Base-by-base conservation (phyloP, 2,797 vertebrate genomes). In the Hapalemur alaotrensis region DNA sequence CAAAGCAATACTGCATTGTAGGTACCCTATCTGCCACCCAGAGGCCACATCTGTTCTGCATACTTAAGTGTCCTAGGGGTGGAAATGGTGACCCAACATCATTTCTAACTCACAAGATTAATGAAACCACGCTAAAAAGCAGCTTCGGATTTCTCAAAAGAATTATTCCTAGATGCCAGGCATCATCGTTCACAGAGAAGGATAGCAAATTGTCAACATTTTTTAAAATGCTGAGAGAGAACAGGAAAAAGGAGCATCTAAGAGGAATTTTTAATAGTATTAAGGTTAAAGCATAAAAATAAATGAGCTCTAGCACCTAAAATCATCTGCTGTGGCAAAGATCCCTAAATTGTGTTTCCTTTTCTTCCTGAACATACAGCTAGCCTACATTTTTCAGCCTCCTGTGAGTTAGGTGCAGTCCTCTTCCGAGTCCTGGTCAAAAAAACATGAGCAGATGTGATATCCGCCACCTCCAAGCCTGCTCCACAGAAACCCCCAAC, bases 41-140 rank as follows among this genome's bases (percentile, higher is more conserved):
- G 70, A 89, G 12, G 11, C 28, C 67, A 79, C 50, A n/a, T 83
- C 38, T 5, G 1, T 25, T 85, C 81, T 82, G 67, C 63, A 79
- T n/a, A 54, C 7, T 25, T n/a, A 67, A 95, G 65, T 59, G 38
- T 61, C 15, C n/a, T 11, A 43, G 28, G 48, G 7, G 4, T 75
- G 23, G 22, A 50, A 89, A 61, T 75, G 5, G 13, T 63, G n/a
- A 85, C 48, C 22, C 52, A 48, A 18, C 1, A 5, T 83, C n/a
- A 88, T 93, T 84, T 76, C 70, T 79, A 95, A 90, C 10, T 72
- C 38, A 84, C 20, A 32, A 73, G 35, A 89, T 75, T 32, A 89
- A 85, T 63, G 65, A 95, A 91, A 90, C 28, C 22, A 28, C n/a
- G 28, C 50, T 89, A 43, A 35, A 65, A 81, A 95, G 30, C 35